Conservation (phyloP, 2,888 invertebrate genomes). For the Chromoteleia sp. region DNA sequence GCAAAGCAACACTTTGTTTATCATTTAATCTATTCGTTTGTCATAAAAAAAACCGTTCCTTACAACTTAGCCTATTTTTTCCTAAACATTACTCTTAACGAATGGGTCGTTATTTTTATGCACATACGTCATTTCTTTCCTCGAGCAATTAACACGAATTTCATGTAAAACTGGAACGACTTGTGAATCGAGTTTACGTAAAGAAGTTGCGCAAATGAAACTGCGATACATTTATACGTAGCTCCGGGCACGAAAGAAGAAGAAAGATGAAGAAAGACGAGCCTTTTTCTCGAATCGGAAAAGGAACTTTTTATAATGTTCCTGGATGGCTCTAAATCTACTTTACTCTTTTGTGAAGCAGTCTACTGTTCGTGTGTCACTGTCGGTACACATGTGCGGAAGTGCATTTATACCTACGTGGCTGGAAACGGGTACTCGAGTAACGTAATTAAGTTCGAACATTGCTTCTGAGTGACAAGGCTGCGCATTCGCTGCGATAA, state of each 20-base stretch:
- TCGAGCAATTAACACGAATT: constrained; percentile 43
- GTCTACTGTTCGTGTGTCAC: constrained; percentile 20
- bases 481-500: constrained; percentile 28
- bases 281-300: constrained; percentile 15
- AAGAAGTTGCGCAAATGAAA: constrained; percentile 39
- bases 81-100: constrained; percentile 18
- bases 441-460: constrained; percentile 50
- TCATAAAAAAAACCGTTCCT: not conserved
- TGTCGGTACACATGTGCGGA: constrained; percentile 38
- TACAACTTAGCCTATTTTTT: constrained; percentile 25
- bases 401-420: constrained; percentile 38
- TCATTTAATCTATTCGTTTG: constrained; percentile 8
- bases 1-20: not conserved
- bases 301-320: constrained; percentile 7
- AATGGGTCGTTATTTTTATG: constrained; percentile 43
- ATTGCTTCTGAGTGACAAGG: constrained; percentile 35
- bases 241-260: not conserved
- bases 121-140: constrained; percentile 31
- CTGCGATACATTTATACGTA: constrained; percentile 15
- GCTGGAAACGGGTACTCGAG: constrained; percentile 18
- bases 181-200: constrained; percentile 33
- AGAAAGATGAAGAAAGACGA: constrained; percentile 24
- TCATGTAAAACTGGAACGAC: constrained; percentile 42
- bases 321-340: constrained; percentile 20
- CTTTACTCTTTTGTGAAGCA: constrained; percentile 35